Percentiles rank a stretch among this genome's conserved stretches.
phyloP scores from a whole-genome alignment of 1,140 invertebrate genomes.

The Pararge aegeria region DNA sequence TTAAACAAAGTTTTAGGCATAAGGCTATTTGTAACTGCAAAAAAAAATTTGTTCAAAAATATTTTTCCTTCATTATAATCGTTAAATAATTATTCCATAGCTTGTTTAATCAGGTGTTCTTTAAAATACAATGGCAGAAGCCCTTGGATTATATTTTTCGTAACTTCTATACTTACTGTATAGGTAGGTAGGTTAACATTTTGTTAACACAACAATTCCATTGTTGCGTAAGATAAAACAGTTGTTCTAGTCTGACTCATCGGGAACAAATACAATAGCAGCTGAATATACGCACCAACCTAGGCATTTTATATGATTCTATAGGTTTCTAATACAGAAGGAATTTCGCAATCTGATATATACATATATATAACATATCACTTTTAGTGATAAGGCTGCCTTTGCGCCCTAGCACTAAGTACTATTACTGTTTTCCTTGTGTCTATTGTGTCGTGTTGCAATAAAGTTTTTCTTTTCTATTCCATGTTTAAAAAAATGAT shows the following conservation, averaged over 20 bases:
- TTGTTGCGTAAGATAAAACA: slow-evolving; percentile 6
- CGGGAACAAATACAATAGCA: background rate
- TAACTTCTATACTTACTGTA: background rate
- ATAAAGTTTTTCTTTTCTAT: too few species aligned
- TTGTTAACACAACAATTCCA: background rate
- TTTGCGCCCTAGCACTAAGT: too few species aligned
- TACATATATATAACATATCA: too few species aligned
- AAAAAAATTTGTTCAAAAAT: too few species aligned
- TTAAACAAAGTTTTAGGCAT: too few species aligned
- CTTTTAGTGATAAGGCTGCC: too few species aligned
- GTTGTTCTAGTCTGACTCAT: background rate
- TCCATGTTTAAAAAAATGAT: too few species aligned
- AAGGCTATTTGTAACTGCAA: too few species aligned
- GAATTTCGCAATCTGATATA: background rate
- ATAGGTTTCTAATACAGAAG: background rate
- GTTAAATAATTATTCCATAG: background rate
- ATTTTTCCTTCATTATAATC: too few species aligned
- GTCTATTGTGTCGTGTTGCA: too few species aligned
- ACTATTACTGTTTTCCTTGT: too few species aligned
- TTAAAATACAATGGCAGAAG: background rate
- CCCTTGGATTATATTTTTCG: background rate
- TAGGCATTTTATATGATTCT: background rate
- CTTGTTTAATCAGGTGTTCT: background rate
- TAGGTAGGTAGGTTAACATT: background rate
- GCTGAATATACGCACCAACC: background rate